Percentiles rank a stretch among this genome's conserved stretches.
These are phyloP conservation scores for Piaya cayana DNA, from an alignment of 2,113 vertebrate species.

Conservation along the genomic window DNA sequence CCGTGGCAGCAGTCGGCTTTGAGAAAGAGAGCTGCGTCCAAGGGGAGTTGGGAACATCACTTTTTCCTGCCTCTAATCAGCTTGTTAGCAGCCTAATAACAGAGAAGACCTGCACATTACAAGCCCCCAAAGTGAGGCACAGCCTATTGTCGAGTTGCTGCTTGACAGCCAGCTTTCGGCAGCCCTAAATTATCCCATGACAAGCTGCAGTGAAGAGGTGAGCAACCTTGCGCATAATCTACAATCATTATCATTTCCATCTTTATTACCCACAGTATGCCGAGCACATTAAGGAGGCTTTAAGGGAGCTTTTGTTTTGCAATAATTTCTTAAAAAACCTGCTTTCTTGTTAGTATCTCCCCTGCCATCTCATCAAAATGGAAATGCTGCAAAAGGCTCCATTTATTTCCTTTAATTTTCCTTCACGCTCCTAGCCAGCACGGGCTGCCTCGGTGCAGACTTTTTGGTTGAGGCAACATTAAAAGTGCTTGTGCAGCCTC, in stretches of 20 bases:
- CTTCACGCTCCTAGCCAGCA: not conserved
- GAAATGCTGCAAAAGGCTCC: slow-evolving; percentile 54
- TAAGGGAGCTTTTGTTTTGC: slow-evolving; percentile 74
- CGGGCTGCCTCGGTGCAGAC: not conserved
- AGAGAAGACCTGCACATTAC: slow-evolving; percentile 49
- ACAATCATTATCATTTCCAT: slow-evolving; percentile 78
- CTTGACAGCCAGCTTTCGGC: slow-evolving; percentile 71
- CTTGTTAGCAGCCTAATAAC: slow-evolving; percentile 72
- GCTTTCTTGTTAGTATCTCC: slow-evolving; percentile 73
- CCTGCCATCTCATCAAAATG: slow-evolving; percentile 72
- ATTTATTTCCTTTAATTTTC: slow-evolving; percentile 62
- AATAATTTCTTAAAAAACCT: slow-evolving; percentile 70
- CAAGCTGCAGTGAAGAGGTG: slow-evolving; percentile 74
- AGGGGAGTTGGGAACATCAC: slow-evolving; percentile 57
- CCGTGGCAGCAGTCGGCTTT: not conserved
- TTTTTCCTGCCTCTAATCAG: slow-evolving; percentile 67
- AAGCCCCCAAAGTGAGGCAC: slow-evolving; percentile 54
- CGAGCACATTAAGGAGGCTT: slow-evolving; percentile 69
- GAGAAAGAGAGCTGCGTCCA: not conserved
- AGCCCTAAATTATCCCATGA: slow-evolving; percentile 78
- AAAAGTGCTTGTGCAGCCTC: not conserved
- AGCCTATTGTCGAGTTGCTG: slow-evolving; percentile 65
- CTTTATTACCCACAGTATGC: slow-evolving; percentile 77
- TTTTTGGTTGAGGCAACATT: not conserved
- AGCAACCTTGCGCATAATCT: slow-evolving; percentile 77